Evolutionary conservation across 2,888 invertebrate species (phyloP).

Genomic region (Eilema sororculum): DNA sequence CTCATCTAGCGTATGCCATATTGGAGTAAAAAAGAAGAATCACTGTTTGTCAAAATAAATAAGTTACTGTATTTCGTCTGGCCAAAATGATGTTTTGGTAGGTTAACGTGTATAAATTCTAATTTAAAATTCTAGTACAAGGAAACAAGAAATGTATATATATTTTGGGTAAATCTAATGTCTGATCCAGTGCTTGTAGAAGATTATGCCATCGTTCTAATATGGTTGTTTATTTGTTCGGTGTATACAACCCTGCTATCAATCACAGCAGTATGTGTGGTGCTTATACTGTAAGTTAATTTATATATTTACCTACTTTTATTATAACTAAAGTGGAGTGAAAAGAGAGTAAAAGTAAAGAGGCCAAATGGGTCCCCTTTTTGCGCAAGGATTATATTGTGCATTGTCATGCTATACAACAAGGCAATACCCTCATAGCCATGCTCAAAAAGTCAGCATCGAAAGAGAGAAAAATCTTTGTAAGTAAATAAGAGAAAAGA

Average conservation of each 20-base stretch:
- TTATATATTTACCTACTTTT: constrained; percentile 2
- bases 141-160: constrained; percentile 17
- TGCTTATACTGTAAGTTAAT: constrained; percentile 73
- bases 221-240: constrained; percentile 72
- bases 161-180: constrained; percentile 60
- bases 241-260: constrained; percentile 68
- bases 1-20: not conserved
- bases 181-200: constrained; percentile 64
- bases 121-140: constrained; percentile 22
- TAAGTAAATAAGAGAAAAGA: no score
- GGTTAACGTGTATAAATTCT: constrained; percentile 14
- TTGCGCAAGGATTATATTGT: no score
- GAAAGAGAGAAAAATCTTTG: no score
- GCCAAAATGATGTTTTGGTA: constrained; percentile 16
- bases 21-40: constrained; percentile 1
- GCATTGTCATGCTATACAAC: no score
- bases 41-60: constrained; percentile 3
- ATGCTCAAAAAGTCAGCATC: no score
- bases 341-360: no score
- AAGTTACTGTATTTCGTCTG: constrained; percentile 4
- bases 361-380: no score
- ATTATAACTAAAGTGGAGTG: not conserved
- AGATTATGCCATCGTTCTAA: constrained; percentile 60
- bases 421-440: no score
- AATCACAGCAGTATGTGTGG: constrained; percentile 66